phyloP scores from a whole-genome alignment of 2,797 vertebrate genomes.

The Macropodus opercularis region DNA sequence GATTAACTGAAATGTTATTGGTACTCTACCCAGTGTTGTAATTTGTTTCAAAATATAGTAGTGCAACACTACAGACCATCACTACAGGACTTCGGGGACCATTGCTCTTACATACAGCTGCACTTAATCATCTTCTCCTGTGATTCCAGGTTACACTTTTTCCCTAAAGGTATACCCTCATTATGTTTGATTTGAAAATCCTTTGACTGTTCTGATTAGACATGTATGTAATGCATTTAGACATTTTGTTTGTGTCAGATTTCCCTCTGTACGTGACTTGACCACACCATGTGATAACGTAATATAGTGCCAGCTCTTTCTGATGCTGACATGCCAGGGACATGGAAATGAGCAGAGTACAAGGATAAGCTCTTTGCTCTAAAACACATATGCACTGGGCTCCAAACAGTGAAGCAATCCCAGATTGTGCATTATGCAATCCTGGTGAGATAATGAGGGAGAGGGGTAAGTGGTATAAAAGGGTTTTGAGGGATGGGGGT shows the following conservation, averaged over 20 bases:
- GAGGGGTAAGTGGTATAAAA: constrained; percentile 6
- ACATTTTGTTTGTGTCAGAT: background rate
- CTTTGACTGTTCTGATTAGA: too few species aligned
- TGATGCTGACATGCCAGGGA: constrained; percentile 42
- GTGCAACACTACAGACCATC: too few species aligned
- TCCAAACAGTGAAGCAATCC: constrained; percentile 67
- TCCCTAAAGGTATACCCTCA: background rate
- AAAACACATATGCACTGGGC: constrained; percentile 52
- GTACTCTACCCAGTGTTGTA: too few species aligned
- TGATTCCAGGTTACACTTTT: background rate
- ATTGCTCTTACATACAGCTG: background rate
- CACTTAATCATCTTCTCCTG: background rate
- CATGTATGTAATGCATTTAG: too few species aligned
- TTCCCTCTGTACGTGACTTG: background rate
- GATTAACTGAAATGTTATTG: too few species aligned
- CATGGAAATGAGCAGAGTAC: constrained; percentile 52
- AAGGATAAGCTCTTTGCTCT: constrained; percentile 64
- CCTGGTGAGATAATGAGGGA: constrained; percentile 46
- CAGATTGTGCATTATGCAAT: constrained; percentile 66
- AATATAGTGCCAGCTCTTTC: constrained; percentile 3
- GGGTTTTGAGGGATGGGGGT: constrained; percentile 10
- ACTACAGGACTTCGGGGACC: too few species aligned
- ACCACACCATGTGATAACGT: constrained; percentile 12
- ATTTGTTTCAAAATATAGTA: too few species aligned
- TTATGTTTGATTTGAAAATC: background rate